Base-by-base conservation (phyloP, 1,140 invertebrate species). In the Elysia chlorotica region DNA sequence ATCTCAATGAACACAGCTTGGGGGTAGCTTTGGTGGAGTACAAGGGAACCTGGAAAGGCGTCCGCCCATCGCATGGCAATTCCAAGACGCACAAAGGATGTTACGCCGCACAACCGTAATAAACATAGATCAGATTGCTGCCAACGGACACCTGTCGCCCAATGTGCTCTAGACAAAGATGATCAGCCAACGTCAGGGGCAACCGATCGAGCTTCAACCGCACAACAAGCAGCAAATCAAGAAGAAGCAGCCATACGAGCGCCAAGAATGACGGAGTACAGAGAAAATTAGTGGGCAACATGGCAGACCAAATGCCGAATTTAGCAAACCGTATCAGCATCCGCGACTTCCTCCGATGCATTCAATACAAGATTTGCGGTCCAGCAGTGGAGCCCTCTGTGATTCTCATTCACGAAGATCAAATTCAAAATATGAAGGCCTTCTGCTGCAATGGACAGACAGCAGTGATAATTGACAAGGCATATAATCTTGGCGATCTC, bases 241-340 rank as follows among this genome's bases (percentile, higher is more conserved):
- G 56, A 59, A 59, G 56, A 59, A 59, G 25, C 56, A 59, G 25
- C 56, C 10, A 59, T 10, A 10, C 28, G 56, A 59, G 56, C 56
- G 56, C 56, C 28, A 17, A 25, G 25, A 30, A 59, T 25, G 28
- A 59, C 56, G 56, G 56, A 59, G 56, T 59, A 59, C 56, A 59
- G 56, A 25, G 56, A 17, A 59, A 10, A 59, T 73, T 25, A 33
- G 62, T 59, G 63, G 41, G 63, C 53, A 73, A 38, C 71, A 62
- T 33, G 65, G 71, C 48, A 73, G 63, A 30, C 36, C 71, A 48
- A 62, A 73, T 67, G 63, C 65, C 38, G 66, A 73, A 73, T 30
- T 74, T 28, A 68, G 54, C 23, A n/a, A 5, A 35, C 57, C 36
- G 21, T 23, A 56, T 62, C 28, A 28, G 57, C 57, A 30, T 25